Base-by-base conservation (phyloP, 2,797 vertebrate species). In the Urosaurus nigricauda region DNA sequence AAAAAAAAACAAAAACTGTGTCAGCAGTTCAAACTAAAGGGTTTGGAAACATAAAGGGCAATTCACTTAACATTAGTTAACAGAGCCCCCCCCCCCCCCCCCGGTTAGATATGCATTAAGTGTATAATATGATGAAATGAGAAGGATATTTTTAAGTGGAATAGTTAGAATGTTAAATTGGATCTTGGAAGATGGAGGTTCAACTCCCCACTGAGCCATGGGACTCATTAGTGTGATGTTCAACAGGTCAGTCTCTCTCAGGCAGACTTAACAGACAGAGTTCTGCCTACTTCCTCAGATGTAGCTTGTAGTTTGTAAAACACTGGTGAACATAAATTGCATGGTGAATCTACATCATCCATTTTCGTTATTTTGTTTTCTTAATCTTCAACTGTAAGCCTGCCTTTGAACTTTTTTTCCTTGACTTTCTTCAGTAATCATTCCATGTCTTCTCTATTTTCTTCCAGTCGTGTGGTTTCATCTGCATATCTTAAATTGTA, bases 1-100 rank as follows among this genome's bases (percentile, higher is more conserved):
- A 43, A 58, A 29, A 60, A 60, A 5, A 56, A 56, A 56, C 13
- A 51, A 51, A 53, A 91, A 87, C 26, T 84, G 79, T 29, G 7
- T 89, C 89, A 88, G 89, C 87, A 84, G 37, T 92, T 82, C 65
- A 93, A 82, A 93, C 60, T 90, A 89, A 91, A 83, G 88, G 89
- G 65, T 91, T 77, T 74, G 43, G 81, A 91, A 88, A 90, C n/a
- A 37, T 80, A 91, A 89, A 68, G 56, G 92, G 87, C 78, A 78
- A 92, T 86, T 84, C 77, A 80, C 63, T 91, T 51, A 91, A 26
- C 88, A 53, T 86, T 85, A 60, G 47, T 88, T 74, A 81, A 92
- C 84, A 91, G 65, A 84, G 63, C 74, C 89, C 89, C n/a, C 19
- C n/a, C 32, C 17, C 40, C 26, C 60, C 58, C 47, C 47, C 47